Percentiles rank a stretch among this genome's conserved stretches.
These are phyloP conservation scores for Eurois occulta DNA, from an alignment of 2,888 invertebrate species.

Conservation along the genomic window DNA sequence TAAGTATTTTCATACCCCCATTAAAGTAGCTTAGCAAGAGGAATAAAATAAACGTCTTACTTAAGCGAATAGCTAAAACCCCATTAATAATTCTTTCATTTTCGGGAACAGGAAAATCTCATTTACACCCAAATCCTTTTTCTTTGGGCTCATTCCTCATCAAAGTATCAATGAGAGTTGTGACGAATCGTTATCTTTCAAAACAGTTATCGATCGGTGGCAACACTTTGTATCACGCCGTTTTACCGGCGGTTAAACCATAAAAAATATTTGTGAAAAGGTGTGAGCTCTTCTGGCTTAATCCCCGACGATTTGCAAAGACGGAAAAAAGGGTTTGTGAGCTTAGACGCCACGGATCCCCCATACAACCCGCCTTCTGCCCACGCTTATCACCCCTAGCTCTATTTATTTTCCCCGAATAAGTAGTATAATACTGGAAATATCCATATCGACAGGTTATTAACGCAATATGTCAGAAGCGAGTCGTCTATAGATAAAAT, in stretches of 20 bases:
- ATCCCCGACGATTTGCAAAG: conserved; percentile 89
- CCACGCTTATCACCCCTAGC: conserved; percentile 81
- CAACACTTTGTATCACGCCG: conserved; percentile 84
- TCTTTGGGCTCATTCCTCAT: conserved; percentile 73
- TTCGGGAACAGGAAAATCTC: conserved; percentile 72
- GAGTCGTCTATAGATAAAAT: conserved; percentile 35
- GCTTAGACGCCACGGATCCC: conserved; percentile 81
- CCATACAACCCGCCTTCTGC: conserved; percentile 80
- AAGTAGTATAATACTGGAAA: conserved; percentile 78
- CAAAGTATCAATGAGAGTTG: conserved; percentile 75
- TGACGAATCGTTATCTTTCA: conserved; percentile 76
- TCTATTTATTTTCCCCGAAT: conserved; percentile 83
- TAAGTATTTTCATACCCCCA: conserved; percentile 3
- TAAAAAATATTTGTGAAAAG: conserved; percentile 87
- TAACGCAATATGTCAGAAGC: conserved; percentile 54
- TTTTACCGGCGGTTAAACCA: conserved; percentile 83
- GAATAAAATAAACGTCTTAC: conserved; percentile 40
- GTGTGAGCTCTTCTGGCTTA: conserved; percentile 86
- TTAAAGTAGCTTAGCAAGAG: conserved; percentile 9
- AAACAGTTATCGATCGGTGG: conserved; percentile 80
- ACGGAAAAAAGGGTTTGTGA: conserved; percentile 87
- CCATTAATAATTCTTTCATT: conserved; percentile 69
- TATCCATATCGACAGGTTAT: conserved; percentile 74
- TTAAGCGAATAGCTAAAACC: conserved; percentile 46
- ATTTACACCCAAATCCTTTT: conserved; percentile 74